Conservation (phyloP, 2,888 invertebrate species). For the Melolontha melolontha region DNA sequence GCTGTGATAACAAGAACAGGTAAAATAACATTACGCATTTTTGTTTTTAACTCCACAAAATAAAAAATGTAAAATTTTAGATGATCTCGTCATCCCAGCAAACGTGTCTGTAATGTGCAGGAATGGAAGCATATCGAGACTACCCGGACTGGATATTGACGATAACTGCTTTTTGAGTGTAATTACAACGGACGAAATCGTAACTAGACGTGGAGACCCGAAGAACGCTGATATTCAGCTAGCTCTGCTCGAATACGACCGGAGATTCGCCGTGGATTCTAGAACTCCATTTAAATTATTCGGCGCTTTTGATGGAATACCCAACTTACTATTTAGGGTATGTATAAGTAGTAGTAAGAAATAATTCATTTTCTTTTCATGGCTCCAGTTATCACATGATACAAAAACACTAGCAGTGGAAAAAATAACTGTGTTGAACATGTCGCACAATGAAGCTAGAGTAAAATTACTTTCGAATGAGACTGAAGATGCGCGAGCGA, state of each 20-base stretch:
- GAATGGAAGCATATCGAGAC: slow-evolving; percentile 70
- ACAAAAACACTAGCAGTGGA: too few relatives aligned
- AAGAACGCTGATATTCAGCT: slow-evolving; percentile 56
- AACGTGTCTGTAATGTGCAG: slow-evolving; percentile 71
- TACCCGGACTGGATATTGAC: slow-evolving; percentile 68
- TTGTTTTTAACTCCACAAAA: not conserved
- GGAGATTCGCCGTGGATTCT: slow-evolving; percentile 58
- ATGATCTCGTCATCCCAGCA: slow-evolving; percentile 12
- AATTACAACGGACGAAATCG: slow-evolving; percentile 74
- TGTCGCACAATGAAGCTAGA: too few relatives aligned
- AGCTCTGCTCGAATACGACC: slow-evolving; percentile 57
- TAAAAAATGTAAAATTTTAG: slow-evolving; percentile 12
- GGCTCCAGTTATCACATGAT: too few relatives aligned
- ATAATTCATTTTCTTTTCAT: too few relatives aligned
- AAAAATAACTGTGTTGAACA: too few relatives aligned
- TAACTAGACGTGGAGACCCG: slow-evolving; percentile 63
- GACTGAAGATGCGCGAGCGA: too few relatives aligned
- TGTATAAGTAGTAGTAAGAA: slow-evolving; percentile 36
- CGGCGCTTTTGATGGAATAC: slow-evolving; percentile 68
- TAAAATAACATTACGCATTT: slow-evolving; percentile 45
- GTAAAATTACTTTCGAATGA: too few relatives aligned
- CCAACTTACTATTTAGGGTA: slow-evolving; percentile 72
- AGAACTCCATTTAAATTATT: slow-evolving; percentile 70
- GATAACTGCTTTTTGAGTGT: slow-evolving; percentile 70
- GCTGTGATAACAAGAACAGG: slow-evolving; percentile 67